Evolutionary conservation across 2,113 vertebrate genomes (phyloP).

Genomic region (Bubo bubo): DNA sequence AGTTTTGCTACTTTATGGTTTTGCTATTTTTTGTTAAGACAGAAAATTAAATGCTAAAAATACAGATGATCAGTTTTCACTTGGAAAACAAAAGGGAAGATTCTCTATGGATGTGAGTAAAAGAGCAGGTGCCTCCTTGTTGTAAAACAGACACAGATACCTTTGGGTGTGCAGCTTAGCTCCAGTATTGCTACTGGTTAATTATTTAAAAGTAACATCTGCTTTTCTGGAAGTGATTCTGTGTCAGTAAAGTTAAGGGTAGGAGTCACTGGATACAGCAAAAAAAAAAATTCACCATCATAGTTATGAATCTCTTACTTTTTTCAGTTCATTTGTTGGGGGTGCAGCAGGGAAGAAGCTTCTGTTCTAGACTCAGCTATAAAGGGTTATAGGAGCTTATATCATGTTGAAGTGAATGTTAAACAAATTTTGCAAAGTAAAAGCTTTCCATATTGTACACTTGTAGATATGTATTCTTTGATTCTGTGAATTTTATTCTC

Average conservation of each 20-base stretch:
- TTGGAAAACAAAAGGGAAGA: neutral
- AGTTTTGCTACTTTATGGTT: neutral
- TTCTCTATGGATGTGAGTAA: neutral
- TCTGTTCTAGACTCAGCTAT: neutral
- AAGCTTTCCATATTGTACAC: neutral
- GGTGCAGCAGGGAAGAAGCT: neutral
- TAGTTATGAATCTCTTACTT: neutral
- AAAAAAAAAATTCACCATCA: neutral
- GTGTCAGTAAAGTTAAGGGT: neutral
- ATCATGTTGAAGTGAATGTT: neutral
- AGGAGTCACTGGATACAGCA: neutral
- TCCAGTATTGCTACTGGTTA: neutral
- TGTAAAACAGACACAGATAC: neutral
- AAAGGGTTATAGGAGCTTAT: neutral
- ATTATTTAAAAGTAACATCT: conserved; percentile 1
- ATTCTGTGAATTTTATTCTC: neutral
- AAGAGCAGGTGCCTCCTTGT: neutral
- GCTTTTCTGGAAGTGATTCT: neutral
- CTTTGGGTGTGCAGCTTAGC: neutral
- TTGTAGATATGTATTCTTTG: neutral
- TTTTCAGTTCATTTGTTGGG: neutral
- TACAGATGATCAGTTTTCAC: neutral
- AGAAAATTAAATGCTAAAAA: neutral
- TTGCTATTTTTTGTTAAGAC: neutral
- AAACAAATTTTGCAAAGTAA: neutral